phyloP scores from a whole-genome alignment of 1,140 invertebrate species.

The Camponotus floridanus region DNA sequence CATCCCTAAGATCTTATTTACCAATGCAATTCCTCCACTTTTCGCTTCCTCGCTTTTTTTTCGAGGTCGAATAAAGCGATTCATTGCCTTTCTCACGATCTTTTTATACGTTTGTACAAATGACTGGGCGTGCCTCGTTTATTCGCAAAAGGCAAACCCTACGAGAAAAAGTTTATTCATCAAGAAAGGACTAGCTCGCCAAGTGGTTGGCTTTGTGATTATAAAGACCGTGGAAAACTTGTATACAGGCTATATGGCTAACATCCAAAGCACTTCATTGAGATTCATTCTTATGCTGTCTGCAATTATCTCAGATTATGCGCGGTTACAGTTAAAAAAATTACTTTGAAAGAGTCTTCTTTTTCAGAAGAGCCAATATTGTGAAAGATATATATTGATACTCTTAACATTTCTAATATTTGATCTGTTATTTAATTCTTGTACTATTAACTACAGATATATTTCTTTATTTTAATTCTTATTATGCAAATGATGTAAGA shows the following conservation, averaged over 20 bases:
- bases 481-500: not conserved
- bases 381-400: not conserved
- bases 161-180: constrained; percentile 64
- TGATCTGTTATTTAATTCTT: not conserved
- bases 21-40: not conserved
- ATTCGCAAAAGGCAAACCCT: constrained; percentile 61
- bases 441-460: not conserved
- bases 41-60: constrained; percentile 33
- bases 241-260: constrained; percentile 37
- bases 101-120: constrained; percentile 68
- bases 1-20: constrained; percentile 47
- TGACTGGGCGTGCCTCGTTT: constrained; percentile 75
- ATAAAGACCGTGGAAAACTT: constrained; percentile 65
- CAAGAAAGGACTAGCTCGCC: constrained; percentile 44
- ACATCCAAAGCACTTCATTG: constrained; percentile 63
- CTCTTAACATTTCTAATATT: not conserved
- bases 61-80: constrained; percentile 63
- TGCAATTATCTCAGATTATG: constrained; percentile 39
- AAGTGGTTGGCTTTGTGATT: constrained; percentile 65
- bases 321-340: not conserved
- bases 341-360: not conserved
- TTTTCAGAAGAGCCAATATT: not conserved
- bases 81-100: constrained; percentile 53
- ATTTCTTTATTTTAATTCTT: not conserved
- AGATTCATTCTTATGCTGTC: constrained; percentile 62